Percentiles rank a stretch among this genome's conserved stretches.
Evolutionary conservation across 2,113 vertebrate species (phyloP).

Genomic region (Tragelaphus scriptus): DNA sequence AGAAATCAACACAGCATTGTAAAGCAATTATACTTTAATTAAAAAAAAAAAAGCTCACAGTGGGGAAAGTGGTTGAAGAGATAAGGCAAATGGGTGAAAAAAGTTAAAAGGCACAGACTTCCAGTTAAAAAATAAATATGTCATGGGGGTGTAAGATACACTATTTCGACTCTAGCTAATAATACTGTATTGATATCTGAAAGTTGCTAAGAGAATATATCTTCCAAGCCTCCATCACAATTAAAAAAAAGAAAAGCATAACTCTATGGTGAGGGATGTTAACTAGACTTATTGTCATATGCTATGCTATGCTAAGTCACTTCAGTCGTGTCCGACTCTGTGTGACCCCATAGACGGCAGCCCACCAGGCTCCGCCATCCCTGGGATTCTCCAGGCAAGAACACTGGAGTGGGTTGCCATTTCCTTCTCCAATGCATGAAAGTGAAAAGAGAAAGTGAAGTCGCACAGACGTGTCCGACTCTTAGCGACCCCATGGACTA

Average conservation of each 20-base stretch:
- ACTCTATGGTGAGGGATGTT: background rate
- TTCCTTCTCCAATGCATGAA: no score
- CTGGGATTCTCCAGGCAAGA: no score
- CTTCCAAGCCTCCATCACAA: background rate
- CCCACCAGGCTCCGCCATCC: no score
- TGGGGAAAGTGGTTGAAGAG: no score
- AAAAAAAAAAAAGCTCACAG: background rate
- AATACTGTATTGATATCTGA: background rate
- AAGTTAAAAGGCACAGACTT: background rate
- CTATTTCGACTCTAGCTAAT: background rate
- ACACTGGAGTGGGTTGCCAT: no score
- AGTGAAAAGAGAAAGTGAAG: no score
- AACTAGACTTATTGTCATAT: background rate
- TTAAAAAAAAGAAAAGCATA: background rate
- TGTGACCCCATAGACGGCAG: no score
- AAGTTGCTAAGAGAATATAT: background rate
- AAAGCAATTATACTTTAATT: background rate
- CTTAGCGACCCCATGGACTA: no score
- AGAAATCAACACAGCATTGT: background rate
- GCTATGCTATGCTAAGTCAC: no score
- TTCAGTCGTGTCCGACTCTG: no score
- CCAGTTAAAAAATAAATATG: background rate
- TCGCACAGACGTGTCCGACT: no score
- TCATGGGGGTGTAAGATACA: background rate
- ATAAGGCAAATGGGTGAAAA: background rate